phyloP scores from a whole-genome alignment of 2,888 invertebrate genomes.

The Nemotelus nigrinus region DNA sequence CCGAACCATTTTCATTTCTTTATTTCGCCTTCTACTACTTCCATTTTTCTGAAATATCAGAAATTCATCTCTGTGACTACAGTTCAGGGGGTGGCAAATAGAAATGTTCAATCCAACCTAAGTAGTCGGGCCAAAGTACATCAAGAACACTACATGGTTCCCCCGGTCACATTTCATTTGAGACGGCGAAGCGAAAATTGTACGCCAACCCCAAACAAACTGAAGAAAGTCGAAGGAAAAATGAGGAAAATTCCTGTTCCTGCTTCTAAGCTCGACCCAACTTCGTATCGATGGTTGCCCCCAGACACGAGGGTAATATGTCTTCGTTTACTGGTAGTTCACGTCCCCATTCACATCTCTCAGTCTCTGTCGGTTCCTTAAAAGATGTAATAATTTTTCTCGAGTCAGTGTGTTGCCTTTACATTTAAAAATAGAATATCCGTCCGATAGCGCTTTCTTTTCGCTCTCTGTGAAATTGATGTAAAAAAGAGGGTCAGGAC shows the following conservation, averaged over 20 bases:
- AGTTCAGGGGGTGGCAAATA: neutral
- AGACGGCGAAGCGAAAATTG: slow-evolving; percentile 1
- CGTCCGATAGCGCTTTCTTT: slow-evolving; percentile 9
- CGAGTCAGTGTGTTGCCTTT: slow-evolving; percentile 28
- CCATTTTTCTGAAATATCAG: slow-evolving; percentile 15
- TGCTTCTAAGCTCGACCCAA: slow-evolving; percentile 24
- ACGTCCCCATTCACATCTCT: slow-evolving; percentile 35
- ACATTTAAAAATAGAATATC: slow-evolving; percentile 38
- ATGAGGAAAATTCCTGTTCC: slow-evolving; percentile 14
- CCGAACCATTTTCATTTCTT: neutral
- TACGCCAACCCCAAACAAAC: slow-evolving; percentile 19
- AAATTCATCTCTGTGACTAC: too few relatives aligned
- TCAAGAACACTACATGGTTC: slow-evolving; percentile 5
- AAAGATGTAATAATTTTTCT: slow-evolving; percentile 49
- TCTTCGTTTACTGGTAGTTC: slow-evolving; percentile 43
- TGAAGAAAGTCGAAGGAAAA: neutral
- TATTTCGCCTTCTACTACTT: slow-evolving; percentile 1
- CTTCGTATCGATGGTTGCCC: slow-evolving; percentile 32
- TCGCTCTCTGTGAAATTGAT: neutral
- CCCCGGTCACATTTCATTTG: neutral
- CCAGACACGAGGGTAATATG: slow-evolving; percentile 42
- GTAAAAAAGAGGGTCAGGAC: neutral
- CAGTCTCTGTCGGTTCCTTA: slow-evolving; percentile 49
- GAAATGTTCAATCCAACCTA: slow-evolving; percentile 15
- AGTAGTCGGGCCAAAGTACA: slow-evolving; percentile 20